Conservation (phyloP, 2,888 invertebrate species). For the Heliconius aoede region DNA sequence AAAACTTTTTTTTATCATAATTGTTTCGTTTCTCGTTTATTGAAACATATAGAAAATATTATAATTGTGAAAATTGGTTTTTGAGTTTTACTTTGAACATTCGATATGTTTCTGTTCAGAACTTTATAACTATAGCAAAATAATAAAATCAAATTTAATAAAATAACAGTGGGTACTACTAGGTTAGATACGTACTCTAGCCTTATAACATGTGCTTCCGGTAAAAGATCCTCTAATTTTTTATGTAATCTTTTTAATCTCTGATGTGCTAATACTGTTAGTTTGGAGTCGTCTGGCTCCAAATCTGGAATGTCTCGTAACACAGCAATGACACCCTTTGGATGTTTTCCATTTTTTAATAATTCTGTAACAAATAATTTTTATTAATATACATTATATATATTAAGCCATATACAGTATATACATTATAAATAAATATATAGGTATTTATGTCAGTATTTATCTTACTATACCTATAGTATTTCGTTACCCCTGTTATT, state of each 20-base stretch:
- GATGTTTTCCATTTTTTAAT: slow-evolving; percentile 63
- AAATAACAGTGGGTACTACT: background rate
- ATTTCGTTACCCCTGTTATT: too few species aligned
- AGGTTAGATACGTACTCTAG: slow-evolving; percentile 72
- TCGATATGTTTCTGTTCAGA: too few species aligned
- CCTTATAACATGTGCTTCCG: slow-evolving; percentile 77
- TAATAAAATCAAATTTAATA: background rate
- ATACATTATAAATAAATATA: too few species aligned
- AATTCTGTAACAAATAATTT: slow-evolving; percentile 16
- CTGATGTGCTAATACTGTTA: slow-evolving; percentile 65
- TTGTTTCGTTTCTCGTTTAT: background rate
- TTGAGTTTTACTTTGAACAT: too few species aligned
- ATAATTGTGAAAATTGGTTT: too few species aligned
- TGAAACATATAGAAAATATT: background rate
- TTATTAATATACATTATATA: background rate
- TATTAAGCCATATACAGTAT: too few species aligned
- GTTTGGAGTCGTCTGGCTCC: slow-evolving; percentile 69
- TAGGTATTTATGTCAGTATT: too few species aligned
- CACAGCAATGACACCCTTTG: slow-evolving; percentile 76
- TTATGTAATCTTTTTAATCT: slow-evolving; percentile 72
- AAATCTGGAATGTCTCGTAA: slow-evolving; percentile 72
- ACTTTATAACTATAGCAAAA: background rate
- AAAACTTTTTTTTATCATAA: background rate
- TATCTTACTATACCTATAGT: too few species aligned
- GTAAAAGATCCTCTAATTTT: slow-evolving; percentile 72